phyloP scores from a whole-genome alignment of 2,113 vertebrate species.

The Apteryx mantelli region DNA sequence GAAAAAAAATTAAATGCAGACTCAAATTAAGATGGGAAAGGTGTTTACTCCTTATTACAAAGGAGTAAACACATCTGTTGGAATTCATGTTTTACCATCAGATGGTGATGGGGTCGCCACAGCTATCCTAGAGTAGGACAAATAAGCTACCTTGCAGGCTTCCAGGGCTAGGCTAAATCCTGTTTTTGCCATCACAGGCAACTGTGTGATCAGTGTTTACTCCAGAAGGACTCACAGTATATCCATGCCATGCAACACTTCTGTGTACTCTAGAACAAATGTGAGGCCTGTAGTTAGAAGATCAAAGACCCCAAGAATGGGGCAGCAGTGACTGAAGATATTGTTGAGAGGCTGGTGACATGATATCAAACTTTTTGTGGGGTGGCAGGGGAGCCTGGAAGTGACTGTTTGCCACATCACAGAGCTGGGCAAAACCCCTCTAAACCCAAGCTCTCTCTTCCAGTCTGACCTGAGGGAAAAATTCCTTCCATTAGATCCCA shows the following conservation, averaged over 20 bases:
- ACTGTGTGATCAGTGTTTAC: fast-evolving
- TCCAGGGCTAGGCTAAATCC: neutral
- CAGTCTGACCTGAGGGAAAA: neutral
- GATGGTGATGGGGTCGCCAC: neutral
- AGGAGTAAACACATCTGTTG: neutral
- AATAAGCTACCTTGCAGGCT: neutral
- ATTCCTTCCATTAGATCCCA: neutral
- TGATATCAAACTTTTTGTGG: neutral
- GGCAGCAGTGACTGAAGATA: neutral
- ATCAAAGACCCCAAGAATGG: neutral
- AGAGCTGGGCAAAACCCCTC: neutral
- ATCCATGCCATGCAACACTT: neutral
- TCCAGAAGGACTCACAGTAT: neutral
- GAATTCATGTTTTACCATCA: neutral
- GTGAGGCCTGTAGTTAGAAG: neutral
- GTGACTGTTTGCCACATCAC: neutral
- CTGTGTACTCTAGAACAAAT: neutral
- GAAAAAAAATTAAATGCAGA: neutral
- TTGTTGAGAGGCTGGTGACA: neutral
- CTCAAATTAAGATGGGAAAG: neutral
- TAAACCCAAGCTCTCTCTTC: neutral
- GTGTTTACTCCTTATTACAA: neutral
- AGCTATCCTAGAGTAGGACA: neutral
- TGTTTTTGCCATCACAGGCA: neutral
- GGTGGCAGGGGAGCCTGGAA: neutral